Base-by-base conservation (phyloP, 2,888 invertebrate species). In the Epirrita christyi region DNA sequence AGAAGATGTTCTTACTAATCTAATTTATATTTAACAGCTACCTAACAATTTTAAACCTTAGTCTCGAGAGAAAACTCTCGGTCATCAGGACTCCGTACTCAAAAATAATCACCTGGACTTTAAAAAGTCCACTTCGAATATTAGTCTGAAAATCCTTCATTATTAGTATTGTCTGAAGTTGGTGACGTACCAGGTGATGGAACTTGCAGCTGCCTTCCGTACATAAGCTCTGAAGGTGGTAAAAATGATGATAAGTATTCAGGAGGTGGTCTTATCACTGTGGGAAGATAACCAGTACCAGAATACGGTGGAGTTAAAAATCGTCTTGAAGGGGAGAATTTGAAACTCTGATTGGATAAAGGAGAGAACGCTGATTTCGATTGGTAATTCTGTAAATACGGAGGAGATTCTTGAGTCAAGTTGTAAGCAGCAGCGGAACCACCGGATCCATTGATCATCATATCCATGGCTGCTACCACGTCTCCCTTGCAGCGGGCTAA, bases 401-500 rank as follows among this genome's bases (percentile, higher is more conserved):
- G 91, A 0, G 88, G 87, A 0, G 88, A 89, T 59, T 89, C 91
- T 11, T 91, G 91, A 0, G 84, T 86, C 40, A 91, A 67, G 49
- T 80, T 85, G 69, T 88, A 90, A 69, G 88, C 62, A 72, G 78
- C 60, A 75, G 76, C 54, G 60, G 80, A 54, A 59, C 87, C 69
- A 10, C 86, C 88, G 0, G 81, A 93, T 0, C 95, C 95, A 63
- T 95, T 95, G 10, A 97, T 93, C 93, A 98, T 95, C 78, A 96
- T 94, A 78, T 98, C 98, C 94, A 98, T 98, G 0, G 98, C 98
- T 69, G 97, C 96, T 0, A 98, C 95, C 0, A 98, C 96, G 80
- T 98, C 98, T 0, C 97, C 97, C 82, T 96, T 95, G 82, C 96
- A 97, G 60, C 96, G 94, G 66, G 96, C 95, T 14, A 98, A 91